These are phyloP conservation scores for Microtus montanus DNA, from an alignment of 2,113 vertebrate genomes.

Conservation along the genomic window DNA sequence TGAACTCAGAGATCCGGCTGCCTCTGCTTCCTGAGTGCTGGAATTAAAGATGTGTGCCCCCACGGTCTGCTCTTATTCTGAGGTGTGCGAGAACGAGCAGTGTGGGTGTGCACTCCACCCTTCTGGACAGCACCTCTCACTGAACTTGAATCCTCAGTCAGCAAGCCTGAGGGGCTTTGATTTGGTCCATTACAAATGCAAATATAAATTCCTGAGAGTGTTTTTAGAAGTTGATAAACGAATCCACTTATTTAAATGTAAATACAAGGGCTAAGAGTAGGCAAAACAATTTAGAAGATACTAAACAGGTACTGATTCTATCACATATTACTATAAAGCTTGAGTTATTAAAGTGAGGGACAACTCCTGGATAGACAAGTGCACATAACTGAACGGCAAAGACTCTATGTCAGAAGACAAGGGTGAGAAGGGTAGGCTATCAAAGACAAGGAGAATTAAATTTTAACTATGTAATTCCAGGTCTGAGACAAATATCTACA, in stretches of 20 bases:
- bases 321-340: neutral
- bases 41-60: too few relatives aligned
- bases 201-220: neutral
- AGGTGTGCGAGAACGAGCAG: neutral
- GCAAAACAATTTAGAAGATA: neutral
- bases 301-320: neutral
- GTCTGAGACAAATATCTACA: neutral
- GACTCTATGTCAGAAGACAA: neutral
- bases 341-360: neutral
- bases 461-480: neutral
- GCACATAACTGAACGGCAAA: neutral
- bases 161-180: neutral
- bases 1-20: too few relatives aligned
- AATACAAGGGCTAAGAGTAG: neutral
- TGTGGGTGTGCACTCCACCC: neutral
- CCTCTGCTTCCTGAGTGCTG: too few relatives aligned
- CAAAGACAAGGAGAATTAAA: neutral
- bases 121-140: neutral
- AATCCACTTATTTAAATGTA: slow-evolving; percentile 20
- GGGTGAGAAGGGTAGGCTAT: too few relatives aligned
- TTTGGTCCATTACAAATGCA: slow-evolving; percentile 22
- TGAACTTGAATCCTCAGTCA: neutral
- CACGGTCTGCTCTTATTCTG: too few relatives aligned
- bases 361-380: neutral
- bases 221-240: slow-evolving; percentile 6